Percentiles rank a stretch among this genome's conserved stretches.
phyloP scores from a whole-genome alignment of 2,113 vertebrate species.

The Scomber colias region DNA sequence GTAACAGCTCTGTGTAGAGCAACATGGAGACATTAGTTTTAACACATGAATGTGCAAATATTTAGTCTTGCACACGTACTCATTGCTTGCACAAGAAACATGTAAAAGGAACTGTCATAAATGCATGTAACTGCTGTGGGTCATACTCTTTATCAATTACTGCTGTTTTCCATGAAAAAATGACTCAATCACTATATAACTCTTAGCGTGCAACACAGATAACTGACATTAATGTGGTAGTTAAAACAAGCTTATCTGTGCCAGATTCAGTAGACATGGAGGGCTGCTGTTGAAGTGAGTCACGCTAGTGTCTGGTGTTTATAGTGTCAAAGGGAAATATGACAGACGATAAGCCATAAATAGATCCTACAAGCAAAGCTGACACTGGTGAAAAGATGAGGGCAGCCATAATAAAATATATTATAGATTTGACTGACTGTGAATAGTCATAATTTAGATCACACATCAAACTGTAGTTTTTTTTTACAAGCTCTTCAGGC shows the following conservation, averaged over 20 bases:
- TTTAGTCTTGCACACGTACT: too few species aligned
- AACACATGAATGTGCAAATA: too few species aligned
- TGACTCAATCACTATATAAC: not conserved
- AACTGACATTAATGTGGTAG: not conserved
- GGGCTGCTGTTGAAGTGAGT: conserved; percentile 31
- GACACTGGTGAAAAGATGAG: conserved; percentile 35
- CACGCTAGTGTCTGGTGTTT: conserved; percentile 40
- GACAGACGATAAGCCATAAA: conserved; percentile 56
- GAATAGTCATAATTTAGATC: conserved; percentile 17
- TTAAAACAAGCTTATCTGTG: conserved; percentile 42
- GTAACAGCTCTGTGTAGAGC: too few species aligned
- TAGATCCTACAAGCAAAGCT: conserved; percentile 33
- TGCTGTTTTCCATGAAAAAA: not conserved
- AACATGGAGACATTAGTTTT: too few species aligned
- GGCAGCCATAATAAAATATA: conserved; percentile 54
- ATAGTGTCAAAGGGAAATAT: conserved; percentile 47
- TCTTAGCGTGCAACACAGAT: conserved; percentile 1
- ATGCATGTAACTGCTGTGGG: too few species aligned
- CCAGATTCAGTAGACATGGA: conserved; percentile 46
- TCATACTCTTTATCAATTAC: too few species aligned
- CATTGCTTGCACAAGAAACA: not conserved
- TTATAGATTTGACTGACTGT: not conserved
- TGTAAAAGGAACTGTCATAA: not conserved
- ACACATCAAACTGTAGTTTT: not conserved
- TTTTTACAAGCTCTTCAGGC: conserved; percentile 17